Evolutionary conservation across 2,113 vertebrate species (phyloP).

Genomic region (Eublepharis macularius): DNA sequence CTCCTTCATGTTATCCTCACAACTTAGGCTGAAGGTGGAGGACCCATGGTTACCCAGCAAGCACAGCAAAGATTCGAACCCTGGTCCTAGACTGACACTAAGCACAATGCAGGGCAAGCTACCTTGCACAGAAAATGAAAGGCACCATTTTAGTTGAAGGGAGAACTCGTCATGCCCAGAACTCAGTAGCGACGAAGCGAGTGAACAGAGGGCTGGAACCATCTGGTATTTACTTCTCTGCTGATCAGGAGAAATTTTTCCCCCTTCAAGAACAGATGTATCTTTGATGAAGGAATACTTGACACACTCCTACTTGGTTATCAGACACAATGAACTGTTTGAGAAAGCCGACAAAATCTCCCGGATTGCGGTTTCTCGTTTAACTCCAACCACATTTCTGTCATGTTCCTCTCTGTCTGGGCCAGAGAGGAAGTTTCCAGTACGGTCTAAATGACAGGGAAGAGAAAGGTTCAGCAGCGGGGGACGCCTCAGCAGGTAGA

Average conservation of each 20-base stretch:
- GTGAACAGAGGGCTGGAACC: background rate
- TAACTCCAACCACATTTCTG: too few relatives aligned
- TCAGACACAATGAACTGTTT: background rate
- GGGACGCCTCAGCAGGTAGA: background rate
- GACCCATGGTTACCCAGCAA: too few relatives aligned
- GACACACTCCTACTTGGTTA: constrained; percentile 4
- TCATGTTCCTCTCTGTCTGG: background rate
- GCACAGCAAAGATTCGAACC: too few relatives aligned
- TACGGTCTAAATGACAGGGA: background rate
- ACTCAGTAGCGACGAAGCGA: background rate
- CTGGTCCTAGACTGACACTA: too few relatives aligned
- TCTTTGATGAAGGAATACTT: constrained; percentile 9
- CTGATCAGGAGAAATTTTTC: background rate
- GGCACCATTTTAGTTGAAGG: too few relatives aligned
- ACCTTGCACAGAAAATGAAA: too few relatives aligned
- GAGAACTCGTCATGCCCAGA: background rate
- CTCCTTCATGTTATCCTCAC: too few relatives aligned
- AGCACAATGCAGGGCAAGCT: too few relatives aligned
- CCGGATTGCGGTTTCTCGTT: background rate
- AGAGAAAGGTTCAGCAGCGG: too few relatives aligned
- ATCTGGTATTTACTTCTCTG: background rate
- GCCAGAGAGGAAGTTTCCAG: background rate
- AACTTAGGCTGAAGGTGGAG: too few relatives aligned
- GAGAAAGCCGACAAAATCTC: background rate
- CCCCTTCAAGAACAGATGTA: background rate